Percentiles rank a stretch among this genome's conserved stretches.
Conservation (phyloP, 2,888 invertebrate species). For the Congeria kusceri region DNA sequence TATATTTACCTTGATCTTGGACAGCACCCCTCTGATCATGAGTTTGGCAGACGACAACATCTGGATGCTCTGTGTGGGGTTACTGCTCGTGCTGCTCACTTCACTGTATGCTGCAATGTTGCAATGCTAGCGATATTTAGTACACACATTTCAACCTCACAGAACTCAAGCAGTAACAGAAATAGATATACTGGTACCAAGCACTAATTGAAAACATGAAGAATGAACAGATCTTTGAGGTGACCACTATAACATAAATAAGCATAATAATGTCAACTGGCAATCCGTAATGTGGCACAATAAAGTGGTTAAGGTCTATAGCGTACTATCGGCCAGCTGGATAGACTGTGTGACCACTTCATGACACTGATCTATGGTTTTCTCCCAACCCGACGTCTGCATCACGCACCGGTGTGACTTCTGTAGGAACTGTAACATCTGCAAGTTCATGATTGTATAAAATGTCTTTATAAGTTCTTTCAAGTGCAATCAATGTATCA, state of each 20-base stretch:
- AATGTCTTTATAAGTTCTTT: too few species aligned
- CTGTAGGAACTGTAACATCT: conserved; percentile 89
- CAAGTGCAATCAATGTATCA: too few species aligned
- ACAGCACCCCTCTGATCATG: conserved; percentile 76
- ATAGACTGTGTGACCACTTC: conserved; percentile 86
- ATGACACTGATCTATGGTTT: conserved; percentile 86
- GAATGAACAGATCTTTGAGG: too few species aligned
- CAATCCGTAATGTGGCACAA: too few species aligned
- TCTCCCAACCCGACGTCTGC: conserved; percentile 89
- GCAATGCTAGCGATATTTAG: too few species aligned
- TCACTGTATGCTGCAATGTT: conserved; percentile 68
- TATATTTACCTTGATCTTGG: conserved; percentile 78
- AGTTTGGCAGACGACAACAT: conserved; percentile 81
- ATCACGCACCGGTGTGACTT: conserved; percentile 91
- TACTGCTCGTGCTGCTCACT: conserved; percentile 45
- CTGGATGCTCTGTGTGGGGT: conserved; percentile 67
- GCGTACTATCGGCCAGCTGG: conserved; percentile 76
- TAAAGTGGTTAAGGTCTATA: too few species aligned
- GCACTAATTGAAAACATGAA: too few species aligned
- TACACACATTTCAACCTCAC: too few species aligned
- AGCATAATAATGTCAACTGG: too few species aligned
- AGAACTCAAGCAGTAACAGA: too few species aligned
- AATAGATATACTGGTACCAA: too few species aligned
- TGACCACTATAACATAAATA: too few species aligned
- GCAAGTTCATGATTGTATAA: not conserved